Conservation (phyloP, 2,888 invertebrate species). For the Abrostola triplasia region DNA sequence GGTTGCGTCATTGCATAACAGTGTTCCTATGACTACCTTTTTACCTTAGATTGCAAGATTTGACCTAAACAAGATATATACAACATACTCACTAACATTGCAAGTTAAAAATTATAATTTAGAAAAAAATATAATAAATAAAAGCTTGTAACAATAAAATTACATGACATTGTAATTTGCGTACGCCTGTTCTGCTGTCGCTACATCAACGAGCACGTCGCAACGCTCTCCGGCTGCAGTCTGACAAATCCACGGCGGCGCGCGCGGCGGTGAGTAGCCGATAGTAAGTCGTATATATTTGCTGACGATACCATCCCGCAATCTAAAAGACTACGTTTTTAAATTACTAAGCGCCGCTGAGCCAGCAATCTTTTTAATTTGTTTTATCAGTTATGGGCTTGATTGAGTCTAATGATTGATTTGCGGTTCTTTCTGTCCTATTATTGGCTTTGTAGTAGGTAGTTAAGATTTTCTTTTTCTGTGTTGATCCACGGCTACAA, state of each 20-base stretch:
- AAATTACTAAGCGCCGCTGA: slow-evolving; percentile 68
- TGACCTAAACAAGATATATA: no score
- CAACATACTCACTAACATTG: no score
- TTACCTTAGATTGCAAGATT: no score
- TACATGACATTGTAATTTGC: slow-evolving; percentile 30
- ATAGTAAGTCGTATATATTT: slow-evolving; percentile 84
- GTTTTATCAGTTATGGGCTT: slow-evolving; percentile 40
- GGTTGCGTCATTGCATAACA: no score
- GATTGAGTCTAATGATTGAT: slow-evolving; percentile 37
- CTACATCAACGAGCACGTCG: slow-evolving; percentile 64
- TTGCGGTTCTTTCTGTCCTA: neutral
- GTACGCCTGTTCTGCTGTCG: slow-evolving; percentile 51
- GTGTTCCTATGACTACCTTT: no score
- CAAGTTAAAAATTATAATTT: no score
- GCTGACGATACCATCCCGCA: slow-evolving; percentile 78
- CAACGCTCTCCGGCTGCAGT: slow-evolving; percentile 61
- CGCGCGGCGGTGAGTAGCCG: slow-evolving; percentile 79
- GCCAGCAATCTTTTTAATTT: slow-evolving; percentile 48
- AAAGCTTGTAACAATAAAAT: no score
- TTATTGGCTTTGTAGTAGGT: no score
- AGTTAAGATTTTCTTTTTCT: no score
- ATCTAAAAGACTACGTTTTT: slow-evolving; percentile 73
- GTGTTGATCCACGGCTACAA: no score
- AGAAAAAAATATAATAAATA: no score
- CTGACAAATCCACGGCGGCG: slow-evolving; percentile 82